Base-by-base conservation (phyloP, 1,140 invertebrate genomes). In the Maconellicoccus hirsutus region DNA sequence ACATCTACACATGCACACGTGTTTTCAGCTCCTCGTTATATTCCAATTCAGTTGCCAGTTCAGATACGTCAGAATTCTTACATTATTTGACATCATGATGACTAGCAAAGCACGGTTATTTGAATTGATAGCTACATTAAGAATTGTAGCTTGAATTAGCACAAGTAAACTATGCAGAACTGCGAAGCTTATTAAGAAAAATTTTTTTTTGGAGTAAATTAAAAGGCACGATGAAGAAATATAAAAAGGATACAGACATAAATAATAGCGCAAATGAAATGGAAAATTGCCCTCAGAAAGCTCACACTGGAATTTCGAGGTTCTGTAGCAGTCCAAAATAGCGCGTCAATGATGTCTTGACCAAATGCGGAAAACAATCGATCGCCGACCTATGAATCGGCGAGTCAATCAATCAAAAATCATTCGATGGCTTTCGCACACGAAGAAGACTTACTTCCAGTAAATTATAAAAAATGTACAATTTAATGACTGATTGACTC, bases 381-480 rank as follows among this genome's bases (percentile, higher is more conserved):
- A 82, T 98, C 96, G 21, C 92, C 94, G 52, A 97, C 82, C 85
- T 86, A 73, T 0, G 70, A 71, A 59, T 71, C 6, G 1, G 3
- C 22, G 38, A 19, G 38, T 70, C 6, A 70, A 21, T 25, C 4
- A 23, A 69, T 23, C 22, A 33, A 8, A 10, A 26, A 70, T 22
- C 4, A 12, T 29, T 29, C 22, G 21, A 19, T 70, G n/a, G n/a
- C 12, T 33, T 33, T 33, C 29, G 29, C 12, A 33, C 29, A 33
- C 29, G 6, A 14, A 52, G n/a, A 8, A 52, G 2, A 71, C 78
- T 77, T 79, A 89, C 96, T 84, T 99, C 98, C 69, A 99, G 81
- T 94, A 99, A 98, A 82, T 99, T 99, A 79, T 96, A 99, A 82
- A 99, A 98, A 78, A 99, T 96, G 79, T 99, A 99, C 66, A 99